Base-by-base conservation (phyloP, 2,888 invertebrate genomes). In the Oegoconia quadripuncta region DNA sequence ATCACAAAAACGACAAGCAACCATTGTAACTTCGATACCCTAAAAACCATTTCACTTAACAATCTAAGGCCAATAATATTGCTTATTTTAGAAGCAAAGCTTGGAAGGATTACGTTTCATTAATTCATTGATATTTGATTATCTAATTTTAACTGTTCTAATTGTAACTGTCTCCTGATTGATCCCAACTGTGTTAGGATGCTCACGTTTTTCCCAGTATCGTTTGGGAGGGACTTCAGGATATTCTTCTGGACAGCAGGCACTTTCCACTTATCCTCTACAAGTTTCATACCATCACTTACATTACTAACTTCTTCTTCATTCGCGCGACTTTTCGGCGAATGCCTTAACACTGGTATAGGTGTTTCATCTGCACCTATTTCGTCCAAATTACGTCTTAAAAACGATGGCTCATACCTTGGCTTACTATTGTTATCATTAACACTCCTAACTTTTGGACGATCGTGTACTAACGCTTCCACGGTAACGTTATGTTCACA, bases 161-260 rank as follows among this genome's bases (percentile, higher is more conserved):
- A 75, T 50, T 92, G 92, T 53, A 93, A 57, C 53, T 93, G 92
- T 52, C 91, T 81, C 26, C 92, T 69, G 39, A 93, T 92, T 9
- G 92, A 91, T 1, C 92, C 93, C 23, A 93, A 67, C 60, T 93
- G 92, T 0, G 92, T 92, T 44, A 93, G 56, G 41, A 92, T 91
- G 50, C 67, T 86, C 37, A 90, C 80, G 52, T 75, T 83, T 45
- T 82, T 84, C 9, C 89, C 89, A 30, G 88, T 84, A 2, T 76
- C 77, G 7, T 71, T 78, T 0, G 83, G 74, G 23, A 80, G 42
- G 9, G 82, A 79, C 53, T 88, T 89, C 33, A 90, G 48, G 42
- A 90, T 88, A 64, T 89, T 90, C 67, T 89, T 90, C 62, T 92
- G 91, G n/a, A 92, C 91, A 0, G 83, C 90, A 0, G 92, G 92